Conservation (phyloP, 2,797 vertebrate genomes). For the Lepilemur ruficaudatus region DNA sequence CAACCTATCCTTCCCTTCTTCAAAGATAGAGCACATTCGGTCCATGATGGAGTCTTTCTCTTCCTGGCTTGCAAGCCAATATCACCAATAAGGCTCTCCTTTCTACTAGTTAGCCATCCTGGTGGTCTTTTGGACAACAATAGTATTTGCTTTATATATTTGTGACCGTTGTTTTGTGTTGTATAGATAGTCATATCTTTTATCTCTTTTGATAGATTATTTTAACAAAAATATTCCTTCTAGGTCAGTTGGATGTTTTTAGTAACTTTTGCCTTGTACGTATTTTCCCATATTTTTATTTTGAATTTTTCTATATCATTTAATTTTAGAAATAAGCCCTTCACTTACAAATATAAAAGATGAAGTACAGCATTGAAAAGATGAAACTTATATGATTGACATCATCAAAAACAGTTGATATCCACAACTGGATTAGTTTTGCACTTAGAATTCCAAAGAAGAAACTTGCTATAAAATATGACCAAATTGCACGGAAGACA, state of each 20-base stretch:
- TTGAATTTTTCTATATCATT: neutral
- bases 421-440: conserved; percentile 75
- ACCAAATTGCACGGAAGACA: conserved; percentile 22
- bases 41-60: neutral
- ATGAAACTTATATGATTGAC: conserved; percentile 77
- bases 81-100: neutral
- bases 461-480: conserved; percentile 72
- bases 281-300: neutral
- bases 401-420: conserved; percentile 72
- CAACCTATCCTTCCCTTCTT: neutral
- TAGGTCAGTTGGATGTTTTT: neutral
- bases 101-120: neutral
- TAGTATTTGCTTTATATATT: neutral
- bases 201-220: neutral
- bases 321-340: neutral
- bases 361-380: conserved; percentile 73
- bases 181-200: neutral
- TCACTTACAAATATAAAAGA: conserved; percentile 82
- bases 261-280: neutral
- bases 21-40: neutral
- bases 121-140: neutral
- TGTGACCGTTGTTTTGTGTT: neutral
- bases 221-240: conserved; percentile 15
- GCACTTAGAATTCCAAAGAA: conserved; percentile 75
- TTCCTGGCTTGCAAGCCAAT: neutral